Evolutionary conservation across 2,113 vertebrate genomes (phyloP), one percentile per base, ranked within the genome.

Genomic region (Tragelaphus scriptus): DNA sequence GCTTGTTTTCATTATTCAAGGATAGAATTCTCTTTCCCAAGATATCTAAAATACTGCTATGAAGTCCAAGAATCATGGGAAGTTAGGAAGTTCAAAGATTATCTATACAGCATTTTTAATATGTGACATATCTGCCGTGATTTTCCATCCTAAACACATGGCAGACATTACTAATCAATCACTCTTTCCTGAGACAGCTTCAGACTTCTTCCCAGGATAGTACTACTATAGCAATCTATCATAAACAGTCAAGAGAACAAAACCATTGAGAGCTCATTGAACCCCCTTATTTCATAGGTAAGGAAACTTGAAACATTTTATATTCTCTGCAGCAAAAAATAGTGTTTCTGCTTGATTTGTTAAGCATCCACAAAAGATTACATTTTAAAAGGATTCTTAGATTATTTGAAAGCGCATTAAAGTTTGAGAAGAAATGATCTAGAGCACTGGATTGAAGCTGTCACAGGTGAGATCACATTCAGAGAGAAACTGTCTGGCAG

Each of bases 141-240:
- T 93, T 94, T 75, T 44, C 47, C 56, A 79, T 77, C 49, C 26
- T 82, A 92, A 81, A 65, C 40, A 56, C 53, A 75, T n/a, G 65
- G n/a, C 71, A 94, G 82, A 91, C 80, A 85, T 95, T 55, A 88
- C 49, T 96, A 87, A 96, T 90, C 89, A 94, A 26, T 80, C 47
- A 36, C 7, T 30, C 44, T 95, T 95, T 95, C n/a, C 68, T 63
- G 82, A 59, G 40, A 61, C 2, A 89, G 47, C 17, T 87, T 91
- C 32, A n/a, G 32, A 85, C 19, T 94, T 23, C 79, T 95, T 94
- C 68, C 14, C 47, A 94, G 36, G 26, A 80, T 25, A 94, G 44
- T 40, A 58, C 44, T 36, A 79, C 30, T 25, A 55, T 19, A 51
- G 30, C 17, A 49, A 9, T 71, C 8, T 19, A 21, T 93, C 19